phyloP scores from a whole-genome alignment of 2,888 invertebrate genomes.

The Cosmia trapezina region DNA sequence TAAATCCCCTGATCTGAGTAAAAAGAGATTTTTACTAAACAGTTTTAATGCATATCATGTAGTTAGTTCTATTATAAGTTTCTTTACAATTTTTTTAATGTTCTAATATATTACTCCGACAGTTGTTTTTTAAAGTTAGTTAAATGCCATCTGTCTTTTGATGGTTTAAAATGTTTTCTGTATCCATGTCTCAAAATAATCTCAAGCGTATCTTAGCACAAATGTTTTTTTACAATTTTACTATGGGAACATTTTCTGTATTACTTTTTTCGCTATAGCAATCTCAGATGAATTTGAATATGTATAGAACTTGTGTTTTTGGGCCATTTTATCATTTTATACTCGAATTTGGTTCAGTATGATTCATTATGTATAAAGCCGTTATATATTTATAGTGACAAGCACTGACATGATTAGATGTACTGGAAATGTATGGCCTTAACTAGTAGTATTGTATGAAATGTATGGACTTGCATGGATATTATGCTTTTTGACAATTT shows the following conservation, averaged over 20 bases:
- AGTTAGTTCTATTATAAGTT: constrained; percentile 53
- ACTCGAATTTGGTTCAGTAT: neutral
- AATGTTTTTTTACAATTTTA: constrained; percentile 25
- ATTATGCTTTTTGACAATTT: constrained; percentile 42
- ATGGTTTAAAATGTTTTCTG: neutral
- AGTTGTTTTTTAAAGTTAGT: constrained; percentile 36
- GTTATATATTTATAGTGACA: constrained; percentile 6
- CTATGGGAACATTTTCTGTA: constrained; percentile 12
- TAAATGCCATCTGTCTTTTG: constrained; percentile 2
- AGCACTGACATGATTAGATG: constrained; percentile 54
- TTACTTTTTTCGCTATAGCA: constrained; percentile 21
- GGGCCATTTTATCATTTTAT: neutral
- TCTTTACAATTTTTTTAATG: constrained; percentile 40
- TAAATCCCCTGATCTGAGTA: constrained; percentile 19
- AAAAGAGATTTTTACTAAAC: constrained; percentile 49
- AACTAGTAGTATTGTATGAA: constrained; percentile 56
- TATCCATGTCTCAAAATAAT: constrained; percentile 40
- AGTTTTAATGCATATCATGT: constrained; percentile 67
- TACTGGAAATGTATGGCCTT: constrained; percentile 71
- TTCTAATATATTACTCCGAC: constrained; percentile 32
- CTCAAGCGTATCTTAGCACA: constrained; percentile 39
- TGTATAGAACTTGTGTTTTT: neutral
- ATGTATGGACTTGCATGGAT: constrained; percentile 47
- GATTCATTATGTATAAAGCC: constrained; percentile 7
- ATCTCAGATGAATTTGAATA: constrained; percentile 5